Evolutionary conservation across 2,888 invertebrate genomes (phyloP).

Genomic region (Habrosyne pyritoides): DNA sequence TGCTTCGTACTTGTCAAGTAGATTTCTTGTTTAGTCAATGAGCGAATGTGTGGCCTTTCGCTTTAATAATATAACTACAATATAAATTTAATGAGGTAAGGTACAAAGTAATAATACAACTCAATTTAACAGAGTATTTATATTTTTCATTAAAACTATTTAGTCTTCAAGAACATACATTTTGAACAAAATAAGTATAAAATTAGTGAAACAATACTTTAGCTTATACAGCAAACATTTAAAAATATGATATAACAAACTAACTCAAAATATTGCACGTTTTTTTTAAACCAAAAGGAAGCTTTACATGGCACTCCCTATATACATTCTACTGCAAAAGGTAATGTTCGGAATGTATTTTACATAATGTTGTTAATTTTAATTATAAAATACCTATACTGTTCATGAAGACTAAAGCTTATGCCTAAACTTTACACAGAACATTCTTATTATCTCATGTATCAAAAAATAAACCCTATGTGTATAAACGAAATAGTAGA

Average conservation of each 20-base stretch:
- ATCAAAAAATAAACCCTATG: slow-evolving; percentile 7
- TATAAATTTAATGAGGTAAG: too few species aligned
- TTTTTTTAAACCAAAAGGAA: slow-evolving; percentile 9
- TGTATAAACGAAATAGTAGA: not conserved
- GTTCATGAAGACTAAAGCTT: slow-evolving; percentile 65
- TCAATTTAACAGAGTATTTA: slow-evolving; percentile 57
- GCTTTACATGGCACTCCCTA: not conserved
- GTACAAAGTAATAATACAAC: slow-evolving; percentile 24
- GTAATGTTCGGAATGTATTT: slow-evolving; percentile 8
- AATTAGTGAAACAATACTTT: slow-evolving; percentile 8
- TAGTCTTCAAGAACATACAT: slow-evolving; percentile 66
- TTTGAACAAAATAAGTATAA: slow-evolving; percentile 4
- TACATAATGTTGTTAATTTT: not conserved
- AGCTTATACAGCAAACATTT: not conserved
- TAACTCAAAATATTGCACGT: slow-evolving; percentile 29
- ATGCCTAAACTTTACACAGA: slow-evolving; percentile 45
- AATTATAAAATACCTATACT: slow-evolving; percentile 12
- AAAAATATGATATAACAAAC: slow-evolving; percentile 12
- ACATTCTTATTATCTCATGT: slow-evolving; percentile 35
- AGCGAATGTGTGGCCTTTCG: too few species aligned
- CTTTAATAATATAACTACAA: too few species aligned
- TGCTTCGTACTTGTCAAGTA: too few species aligned
- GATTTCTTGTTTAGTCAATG: too few species aligned
- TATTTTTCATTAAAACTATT: slow-evolving; percentile 57
- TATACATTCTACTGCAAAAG: slow-evolving; percentile 2